phyloP scores from a whole-genome alignment of 2,888 invertebrate genomes.

The Cynaeus angustus region DNA sequence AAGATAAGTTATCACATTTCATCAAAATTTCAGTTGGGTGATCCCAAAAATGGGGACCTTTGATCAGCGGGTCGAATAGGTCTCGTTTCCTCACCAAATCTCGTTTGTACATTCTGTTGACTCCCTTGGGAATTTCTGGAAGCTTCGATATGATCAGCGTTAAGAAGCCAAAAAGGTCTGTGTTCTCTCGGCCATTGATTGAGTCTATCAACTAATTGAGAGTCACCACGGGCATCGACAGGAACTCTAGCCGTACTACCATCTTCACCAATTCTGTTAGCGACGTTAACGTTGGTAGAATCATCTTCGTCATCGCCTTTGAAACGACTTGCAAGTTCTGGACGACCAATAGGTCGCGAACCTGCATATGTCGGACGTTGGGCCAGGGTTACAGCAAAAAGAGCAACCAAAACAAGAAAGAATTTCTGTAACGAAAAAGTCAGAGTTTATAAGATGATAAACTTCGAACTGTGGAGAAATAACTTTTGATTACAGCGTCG shows the following conservation, averaged over 20 bases:
- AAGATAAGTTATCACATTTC: neutral
- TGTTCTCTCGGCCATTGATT: constrained; percentile 79
- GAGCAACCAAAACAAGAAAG: constrained; percentile 48
- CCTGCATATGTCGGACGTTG: constrained; percentile 80
- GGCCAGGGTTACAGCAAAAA: constrained; percentile 62
- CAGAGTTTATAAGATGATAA: constrained; percentile 8
- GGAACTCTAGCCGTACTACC: constrained; percentile 73
- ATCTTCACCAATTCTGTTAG: constrained; percentile 74
- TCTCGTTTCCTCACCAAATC: constrained; percentile 37
- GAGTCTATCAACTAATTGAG: constrained; percentile 76
- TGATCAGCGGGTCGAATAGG: constrained; percentile 47
- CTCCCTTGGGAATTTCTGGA: constrained; percentile 32
- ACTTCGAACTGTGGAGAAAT: constrained; percentile 12
- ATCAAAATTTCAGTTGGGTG: neutral
- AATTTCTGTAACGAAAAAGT: constrained; percentile 51
- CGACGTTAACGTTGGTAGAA: constrained; percentile 60
- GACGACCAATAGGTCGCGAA: constrained; percentile 77
- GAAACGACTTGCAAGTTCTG: constrained; percentile 72
- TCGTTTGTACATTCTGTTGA: constrained; percentile 29
- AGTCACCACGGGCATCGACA: constrained; percentile 80
- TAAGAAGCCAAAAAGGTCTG: constrained; percentile 83
- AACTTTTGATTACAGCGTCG: neutral
- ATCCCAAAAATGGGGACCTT: constrained; percentile 47
- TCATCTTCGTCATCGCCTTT: constrained; percentile 60
- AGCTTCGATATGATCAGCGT: constrained; percentile 79